Evolutionary conservation across 2,113 vertebrate species (phyloP), one percentile per base, ranked within the genome.

Genomic region (Festucalex cinctus): DNA sequence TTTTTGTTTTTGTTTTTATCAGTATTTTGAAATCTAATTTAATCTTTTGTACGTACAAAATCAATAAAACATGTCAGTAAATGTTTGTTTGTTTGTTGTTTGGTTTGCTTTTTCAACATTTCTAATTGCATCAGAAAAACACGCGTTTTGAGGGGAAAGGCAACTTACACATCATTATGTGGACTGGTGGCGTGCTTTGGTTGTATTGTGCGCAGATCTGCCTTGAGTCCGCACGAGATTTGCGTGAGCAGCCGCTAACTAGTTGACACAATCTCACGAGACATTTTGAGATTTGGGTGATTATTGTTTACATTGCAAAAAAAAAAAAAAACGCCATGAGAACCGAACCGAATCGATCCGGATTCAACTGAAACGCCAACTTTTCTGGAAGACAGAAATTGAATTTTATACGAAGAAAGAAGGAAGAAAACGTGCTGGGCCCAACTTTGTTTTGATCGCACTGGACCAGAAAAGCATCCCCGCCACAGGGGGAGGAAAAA

Each of bases 221-320:
- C 67, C 28, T 81, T 88, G 85, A 81, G 78, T 80, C 79, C 73
- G 74, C 68, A 75, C 75, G 78, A 80, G 68, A 81, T 83, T 82
- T 82, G 80, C 68, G 80, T 77, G 89, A 88, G 88, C 89, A 83
- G 83, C 74, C 72, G 65, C 74, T 82, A 85, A 87, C 83, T 85
- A 78, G 79, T 86, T 86, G 49, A 81, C 59, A 81, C 76, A 87
- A 85, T 92, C 92, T 92, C 92, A 91, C 92, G 90, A 92, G 92
- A 93, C 84, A 90, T 88, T 82, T 73, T 91, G 91, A 91, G 91
- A 90, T 92, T 83, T 92, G 88, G 22, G 37, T 73, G 86, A 92
- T 92, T 91, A 91, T 89, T 92, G 92, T 93, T 93, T 93, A 93
- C 91, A 92, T 92, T 91, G 82, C 81, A 84, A 86, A 89, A 84